Conservation (phyloP, 2,113 vertebrate genomes). For the Neogale vison region DNA sequence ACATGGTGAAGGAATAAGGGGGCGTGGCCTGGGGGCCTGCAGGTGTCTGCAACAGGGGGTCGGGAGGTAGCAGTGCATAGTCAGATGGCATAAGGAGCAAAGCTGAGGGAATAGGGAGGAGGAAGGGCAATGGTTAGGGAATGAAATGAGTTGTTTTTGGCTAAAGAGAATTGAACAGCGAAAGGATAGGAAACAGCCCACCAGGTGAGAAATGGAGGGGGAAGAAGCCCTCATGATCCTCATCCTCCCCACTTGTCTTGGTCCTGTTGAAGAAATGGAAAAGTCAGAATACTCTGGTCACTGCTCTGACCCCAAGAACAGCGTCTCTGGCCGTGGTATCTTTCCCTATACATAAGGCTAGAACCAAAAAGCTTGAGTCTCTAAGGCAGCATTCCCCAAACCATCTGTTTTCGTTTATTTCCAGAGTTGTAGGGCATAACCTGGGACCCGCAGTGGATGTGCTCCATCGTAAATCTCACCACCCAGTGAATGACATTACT, state of each 20-base stretch:
- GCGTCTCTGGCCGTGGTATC: neutral
- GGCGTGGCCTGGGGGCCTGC: accelerated
- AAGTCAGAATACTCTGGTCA: no score
- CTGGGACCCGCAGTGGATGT: neutral
- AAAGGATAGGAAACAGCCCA: neutral
- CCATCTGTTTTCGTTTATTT: neutral
- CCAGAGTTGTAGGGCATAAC: neutral
- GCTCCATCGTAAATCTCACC: neutral
- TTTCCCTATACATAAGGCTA: neutral
- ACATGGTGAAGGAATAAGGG: neutral
- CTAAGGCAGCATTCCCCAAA: neutral
- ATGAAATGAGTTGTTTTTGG: neutral
- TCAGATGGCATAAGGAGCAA: neutral
- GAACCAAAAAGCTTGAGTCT: neutral
- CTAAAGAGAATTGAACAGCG: neutral
- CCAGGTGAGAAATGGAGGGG: neutral
- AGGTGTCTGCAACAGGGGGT: neutral
- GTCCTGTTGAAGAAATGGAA: neutral
- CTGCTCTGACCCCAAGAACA: neutral
- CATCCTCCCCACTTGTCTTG: neutral
- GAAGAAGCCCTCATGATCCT: neutral
- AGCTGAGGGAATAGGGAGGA: neutral
- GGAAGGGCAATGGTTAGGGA: neutral
- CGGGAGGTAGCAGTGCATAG: accelerated
- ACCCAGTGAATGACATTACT: neutral